Percentiles rank a stretch among this genome's conserved stretches.
These are phyloP conservation scores for Pseudomyrmex gracilis DNA, from an alignment of 1,140 invertebrate genomes.

Conservation along the genomic window DNA sequence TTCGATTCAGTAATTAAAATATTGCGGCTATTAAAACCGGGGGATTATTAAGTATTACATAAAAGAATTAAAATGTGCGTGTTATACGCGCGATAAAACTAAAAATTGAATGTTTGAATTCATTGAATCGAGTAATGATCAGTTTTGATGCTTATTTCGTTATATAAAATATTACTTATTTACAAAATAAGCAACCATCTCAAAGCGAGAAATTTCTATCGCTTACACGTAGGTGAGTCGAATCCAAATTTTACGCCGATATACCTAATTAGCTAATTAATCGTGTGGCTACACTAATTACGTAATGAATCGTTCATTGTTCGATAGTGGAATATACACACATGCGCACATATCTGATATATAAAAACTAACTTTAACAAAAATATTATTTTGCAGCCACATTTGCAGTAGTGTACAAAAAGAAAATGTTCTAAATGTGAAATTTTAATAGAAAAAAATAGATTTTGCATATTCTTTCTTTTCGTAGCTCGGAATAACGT, in stretches of 20 bases:
- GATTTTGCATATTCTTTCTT: neutral
- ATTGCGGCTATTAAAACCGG: neutral
- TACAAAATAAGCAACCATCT: conserved; percentile 7
- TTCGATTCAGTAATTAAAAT: neutral
- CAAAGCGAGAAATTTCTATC: conserved; percentile 27
- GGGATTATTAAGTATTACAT: neutral
- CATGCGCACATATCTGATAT: neutral
- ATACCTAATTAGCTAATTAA: conserved; percentile 72
- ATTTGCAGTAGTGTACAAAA: too few species aligned
- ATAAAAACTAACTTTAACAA: neutral
- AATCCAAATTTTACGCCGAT: conserved; percentile 32
- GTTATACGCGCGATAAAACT: neutral
- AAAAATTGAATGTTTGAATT: conserved; percentile 12
- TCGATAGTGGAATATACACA: neutral
- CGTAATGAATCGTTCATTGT: conserved; percentile 42
- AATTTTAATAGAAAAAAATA: neutral
- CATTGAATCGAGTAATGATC: neutral
- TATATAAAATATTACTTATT: neutral
- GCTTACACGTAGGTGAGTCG: neutral
- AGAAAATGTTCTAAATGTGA: neutral
- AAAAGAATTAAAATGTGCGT: neutral
- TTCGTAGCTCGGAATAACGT: conserved; percentile 7
- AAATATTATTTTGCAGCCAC: neutral
- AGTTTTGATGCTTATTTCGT: neutral
- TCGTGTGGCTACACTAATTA: conserved; percentile 40